These are phyloP conservation scores for Pipra filicauda DNA, from an alignment of 2,113 vertebrate genomes.

Conservation along the genomic window DNA sequence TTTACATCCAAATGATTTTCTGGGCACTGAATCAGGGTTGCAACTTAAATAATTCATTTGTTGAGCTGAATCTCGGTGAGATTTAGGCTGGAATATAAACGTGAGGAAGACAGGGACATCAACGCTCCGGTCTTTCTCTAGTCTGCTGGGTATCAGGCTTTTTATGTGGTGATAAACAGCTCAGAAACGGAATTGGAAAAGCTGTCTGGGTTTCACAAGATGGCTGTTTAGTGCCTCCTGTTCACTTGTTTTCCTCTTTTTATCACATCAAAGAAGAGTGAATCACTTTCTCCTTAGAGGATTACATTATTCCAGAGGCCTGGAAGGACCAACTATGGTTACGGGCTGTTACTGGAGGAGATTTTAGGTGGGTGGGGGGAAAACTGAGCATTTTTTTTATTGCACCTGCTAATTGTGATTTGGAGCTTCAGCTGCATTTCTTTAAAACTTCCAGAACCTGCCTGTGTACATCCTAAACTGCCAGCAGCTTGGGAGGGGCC, in stretches of 20 bases:
- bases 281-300: slow-evolving; percentile 52
- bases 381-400: neutral
- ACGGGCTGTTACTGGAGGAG: neutral
- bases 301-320: slow-evolving; percentile 11
- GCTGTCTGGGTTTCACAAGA: slow-evolving; percentile 51
- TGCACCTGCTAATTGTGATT: neutral
- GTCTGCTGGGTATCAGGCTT: slow-evolving; percentile 22
- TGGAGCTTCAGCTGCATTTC: neutral
- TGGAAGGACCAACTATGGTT: slow-evolving; percentile 14
- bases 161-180: slow-evolving; percentile 57
- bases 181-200: slow-evolving; percentile 35
- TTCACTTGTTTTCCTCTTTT: slow-evolving; percentile 51
- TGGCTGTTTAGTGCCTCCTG: slow-evolving; percentile 61
- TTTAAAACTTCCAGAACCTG: neutral
- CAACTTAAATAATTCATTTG: slow-evolving; percentile 27
- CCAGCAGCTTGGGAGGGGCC: neutral
- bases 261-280: slow-evolving; percentile 48
- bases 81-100: neutral
- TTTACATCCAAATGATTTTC: neutral
- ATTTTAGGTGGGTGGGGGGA: neutral
- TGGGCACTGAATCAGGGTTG: neutral
- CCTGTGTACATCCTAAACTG: neutral
- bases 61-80: neutral
- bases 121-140: neutral
- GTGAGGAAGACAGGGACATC: neutral